These are phyloP conservation scores for Burhinus bistriatus DNA, from an alignment of 2,113 vertebrate genomes.

Conservation along the genomic window DNA sequence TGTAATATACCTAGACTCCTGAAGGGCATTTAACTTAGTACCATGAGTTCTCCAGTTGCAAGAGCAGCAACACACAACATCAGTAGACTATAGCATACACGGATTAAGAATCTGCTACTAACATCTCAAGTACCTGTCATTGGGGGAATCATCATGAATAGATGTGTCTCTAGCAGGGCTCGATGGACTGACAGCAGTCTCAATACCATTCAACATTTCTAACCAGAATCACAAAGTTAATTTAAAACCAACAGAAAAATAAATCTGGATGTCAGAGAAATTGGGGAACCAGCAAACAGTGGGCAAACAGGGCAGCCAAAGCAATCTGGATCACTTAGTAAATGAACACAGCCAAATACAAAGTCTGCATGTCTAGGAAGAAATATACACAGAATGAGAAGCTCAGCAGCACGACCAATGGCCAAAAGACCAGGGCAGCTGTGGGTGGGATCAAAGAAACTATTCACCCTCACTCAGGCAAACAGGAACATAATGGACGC, in stretches of 20 bases:
- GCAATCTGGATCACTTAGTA: neutral
- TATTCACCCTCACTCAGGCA: neutral
- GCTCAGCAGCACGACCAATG: neutral
- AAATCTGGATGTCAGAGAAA: neutral
- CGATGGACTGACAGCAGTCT: neutral
- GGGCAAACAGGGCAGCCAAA: neutral
- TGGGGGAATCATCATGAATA: neutral
- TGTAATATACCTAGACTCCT: neutral
- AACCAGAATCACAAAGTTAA: neutral
- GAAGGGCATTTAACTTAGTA: neutral
- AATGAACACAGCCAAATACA: neutral
- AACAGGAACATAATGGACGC: accelerated
- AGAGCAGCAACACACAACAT: neutral
- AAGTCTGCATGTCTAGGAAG: neutral
- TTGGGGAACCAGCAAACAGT: neutral
- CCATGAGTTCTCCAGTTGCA: neutral
- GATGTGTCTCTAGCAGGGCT: neutral
- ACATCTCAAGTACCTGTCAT: neutral
- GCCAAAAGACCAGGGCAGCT: neutral
- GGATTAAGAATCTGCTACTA: neutral
- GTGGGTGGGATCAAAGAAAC: neutral
- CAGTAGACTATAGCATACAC: neutral
- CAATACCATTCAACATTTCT: neutral
- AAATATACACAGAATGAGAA: neutral
- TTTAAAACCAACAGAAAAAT: neutral